Evolutionary conservation across 2,888 invertebrate species (phyloP), one percentile per base, ranked within the genome.

Genomic region (Drosophila monieri): DNA sequence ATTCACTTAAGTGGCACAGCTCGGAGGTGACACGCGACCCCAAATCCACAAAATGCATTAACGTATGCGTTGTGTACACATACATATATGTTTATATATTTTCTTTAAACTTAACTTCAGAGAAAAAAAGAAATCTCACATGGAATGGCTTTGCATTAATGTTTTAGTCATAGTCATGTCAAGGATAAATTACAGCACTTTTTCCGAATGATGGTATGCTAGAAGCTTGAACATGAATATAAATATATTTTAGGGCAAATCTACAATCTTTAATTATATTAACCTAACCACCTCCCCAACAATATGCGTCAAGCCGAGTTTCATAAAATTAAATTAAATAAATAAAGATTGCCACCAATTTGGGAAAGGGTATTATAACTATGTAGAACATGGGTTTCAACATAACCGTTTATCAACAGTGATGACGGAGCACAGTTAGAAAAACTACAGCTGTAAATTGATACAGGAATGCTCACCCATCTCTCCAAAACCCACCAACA

Each of bases 1-100:
- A 60, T 61, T 39, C 30, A 32, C 67, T 81, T 69, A 78, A 81
- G 83, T 87, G 88, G 73, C 88, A 75, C 74, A 77, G 55, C 74
- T 48, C 61, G 54, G 48, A 47, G 71, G 56, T 61, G 55, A 72
- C 80, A 83, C 70, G 78, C 79, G 70, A 73, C 68, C 49, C 65
- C 72, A 58, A 71, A 76, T 53, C 57, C 51, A 25, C 23, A 65
- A 64, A 32, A 41, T 41, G 39, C 39, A 41, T 18, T 35, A 35
- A 35, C n/a, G 35, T 35, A 35, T 35, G 35, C 32, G 32, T 32
- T n/a, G 4, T 9, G 10, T 43, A 3, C 14, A 39, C 0, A 44
- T n/a, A 23, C 6, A 25, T 8, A n/a, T 6, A 4, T 12, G 4
- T 3, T 32, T n/a, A n/a, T n/a, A n/a, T n/a, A n/a, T n/a, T 32